Percentiles rank a stretch among this genome's conserved stretches.
These are phyloP conservation scores for Anadara kagoshimensis DNA, from an alignment of 1,140 invertebrate species.

Conservation along the genomic window DNA sequence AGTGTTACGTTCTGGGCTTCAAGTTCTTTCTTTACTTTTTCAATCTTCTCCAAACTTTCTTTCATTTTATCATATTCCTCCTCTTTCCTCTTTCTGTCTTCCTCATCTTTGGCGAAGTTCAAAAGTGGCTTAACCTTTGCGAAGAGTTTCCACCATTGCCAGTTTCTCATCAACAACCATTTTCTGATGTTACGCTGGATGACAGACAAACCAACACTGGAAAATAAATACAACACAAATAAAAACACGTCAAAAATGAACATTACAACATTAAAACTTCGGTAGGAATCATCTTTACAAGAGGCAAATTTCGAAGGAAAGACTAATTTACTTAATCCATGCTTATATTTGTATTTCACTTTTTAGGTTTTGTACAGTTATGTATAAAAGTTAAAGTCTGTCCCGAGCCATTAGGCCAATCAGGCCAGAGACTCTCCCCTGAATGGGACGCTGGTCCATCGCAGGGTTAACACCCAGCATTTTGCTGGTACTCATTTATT, in stretches of 20 bases:
- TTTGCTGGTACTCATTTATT: too few relatives aligned
- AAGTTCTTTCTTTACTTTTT: slow-evolving; percentile 95
- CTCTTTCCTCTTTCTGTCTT: slow-evolving; percentile 97
- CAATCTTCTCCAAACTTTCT: slow-evolving; percentile 93
- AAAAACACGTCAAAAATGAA: not conserved
- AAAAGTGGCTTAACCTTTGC: slow-evolving; percentile 97
- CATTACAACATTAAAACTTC: too few relatives aligned
- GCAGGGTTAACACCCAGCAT: too few relatives aligned
- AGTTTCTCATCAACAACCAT: slow-evolving; percentile 97
- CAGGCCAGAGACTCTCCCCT: too few relatives aligned
- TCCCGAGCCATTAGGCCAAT: too few relatives aligned
- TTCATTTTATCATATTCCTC: slow-evolving; percentile 95
- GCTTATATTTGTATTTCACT: not conserved
- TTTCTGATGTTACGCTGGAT: slow-evolving; percentile 99
- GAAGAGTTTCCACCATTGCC: slow-evolving; percentile 99
- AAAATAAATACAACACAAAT: slow-evolving; percentile 53
- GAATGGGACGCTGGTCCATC: too few relatives aligned
- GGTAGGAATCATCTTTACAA: not conserved
- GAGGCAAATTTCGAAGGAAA: not conserved
- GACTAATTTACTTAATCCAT: too few relatives aligned
- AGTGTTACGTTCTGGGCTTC: slow-evolving; percentile 91
- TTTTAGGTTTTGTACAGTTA: not conserved
- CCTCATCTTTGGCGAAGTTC: slow-evolving; percentile 97
- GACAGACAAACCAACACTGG: slow-evolving; percentile 91
- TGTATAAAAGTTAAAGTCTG: too few relatives aligned